Evolutionary conservation across 2,888 invertebrate species (phyloP), one percentile per base, ranked within the genome.

Genomic region (Callyntrura guangdongensis): DNA sequence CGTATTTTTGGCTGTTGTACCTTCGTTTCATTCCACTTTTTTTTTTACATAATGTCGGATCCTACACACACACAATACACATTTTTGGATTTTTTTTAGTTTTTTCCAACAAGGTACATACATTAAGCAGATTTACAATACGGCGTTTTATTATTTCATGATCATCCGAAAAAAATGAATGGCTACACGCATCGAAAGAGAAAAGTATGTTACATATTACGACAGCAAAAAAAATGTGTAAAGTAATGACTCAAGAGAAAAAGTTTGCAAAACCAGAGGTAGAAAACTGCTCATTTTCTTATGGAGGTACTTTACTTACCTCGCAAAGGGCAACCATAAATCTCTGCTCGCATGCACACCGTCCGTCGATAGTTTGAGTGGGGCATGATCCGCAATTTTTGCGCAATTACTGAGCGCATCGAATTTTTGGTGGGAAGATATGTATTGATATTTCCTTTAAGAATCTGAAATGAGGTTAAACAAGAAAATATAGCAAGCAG

Each of bases 271-370:
- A 17, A 69, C 25, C 1, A 25, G 45, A 72, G 47, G 67, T 45
- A 67, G 64, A 67, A 49, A 83, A 74, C 59, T 87, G 49, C 59
- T 72, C 82, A 72, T 69, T 83, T 45, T 61, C n/a, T 84, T 45
- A 22, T 82, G n/a, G n/a, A n/a, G n/a, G n/a, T 85, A 36, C 6
- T 4, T 4, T 2, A 36, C 94, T 94, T 94, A 97, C 97, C 97
- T 94, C 96, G 97, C 97, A 98, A 98, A 67, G 96, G 96, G 95
- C 98, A 98, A 25, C 98, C 98, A 95, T 98, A 98, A 49, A 98
- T 95, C 95, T 98, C 98, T 53, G 98, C 97, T 92, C 98, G 95
- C 97, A 98, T 97, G 95, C 98, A 98, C 84, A 98, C 98, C 0
- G 98, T 98, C 92, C 98, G 96, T 6, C 96, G 96, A 94, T 97